phyloP scores from a whole-genome alignment of 2,888 invertebrate species.

The Nezara viridula region DNA sequence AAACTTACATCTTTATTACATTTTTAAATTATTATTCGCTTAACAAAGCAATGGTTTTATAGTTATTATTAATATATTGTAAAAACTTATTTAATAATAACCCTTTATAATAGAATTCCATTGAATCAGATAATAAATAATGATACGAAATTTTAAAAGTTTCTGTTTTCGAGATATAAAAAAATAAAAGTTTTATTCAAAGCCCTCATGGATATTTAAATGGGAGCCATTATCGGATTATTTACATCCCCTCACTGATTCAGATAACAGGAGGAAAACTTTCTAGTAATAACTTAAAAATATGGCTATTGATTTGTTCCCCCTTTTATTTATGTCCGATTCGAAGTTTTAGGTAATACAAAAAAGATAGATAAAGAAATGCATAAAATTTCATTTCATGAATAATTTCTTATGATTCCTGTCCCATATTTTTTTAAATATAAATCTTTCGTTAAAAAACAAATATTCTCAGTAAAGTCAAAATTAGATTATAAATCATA shows the following conservation, averaged over 20 bases:
- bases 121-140: neutral
- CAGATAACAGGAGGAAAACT: neutral
- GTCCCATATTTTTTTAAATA: too few species aligned
- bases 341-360: neutral
- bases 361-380: too few species aligned
- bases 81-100: too few species aligned
- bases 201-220: neutral
- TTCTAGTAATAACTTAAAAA: neutral
- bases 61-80: too few species aligned
- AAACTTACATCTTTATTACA: too few species aligned
- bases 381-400: too few species aligned
- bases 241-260: neutral
- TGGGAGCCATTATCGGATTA: neutral
- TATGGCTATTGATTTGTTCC: neutral
- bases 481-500: too few species aligned
- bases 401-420: too few species aligned
- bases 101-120: neutral
- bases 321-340: neutral
- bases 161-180: neutral
- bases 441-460: too few species aligned
- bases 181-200: neutral
- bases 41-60: too few species aligned
- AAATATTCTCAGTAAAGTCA: too few species aligned
- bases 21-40: too few species aligned
- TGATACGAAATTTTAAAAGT: neutral